phyloP scores from a whole-genome alignment of 2,888 invertebrate species.

The Spicauda simplicius region DNA sequence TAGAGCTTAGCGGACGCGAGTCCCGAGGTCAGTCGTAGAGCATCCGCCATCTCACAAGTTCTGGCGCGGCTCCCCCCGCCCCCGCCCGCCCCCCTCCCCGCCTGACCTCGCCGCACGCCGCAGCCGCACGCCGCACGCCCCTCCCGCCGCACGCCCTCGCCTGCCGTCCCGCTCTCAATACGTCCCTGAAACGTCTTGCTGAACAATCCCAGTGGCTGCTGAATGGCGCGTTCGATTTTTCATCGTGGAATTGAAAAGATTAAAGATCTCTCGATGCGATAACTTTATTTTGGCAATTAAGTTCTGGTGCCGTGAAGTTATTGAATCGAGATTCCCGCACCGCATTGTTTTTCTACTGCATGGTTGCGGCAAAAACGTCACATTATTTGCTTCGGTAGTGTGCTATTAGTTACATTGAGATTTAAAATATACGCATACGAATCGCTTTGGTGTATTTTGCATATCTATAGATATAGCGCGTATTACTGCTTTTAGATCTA shows the following conservation, averaged over 20 bases:
- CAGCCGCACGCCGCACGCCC: too few species aligned
- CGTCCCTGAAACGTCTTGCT: conserved; percentile 49
- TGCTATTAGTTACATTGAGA: background rate
- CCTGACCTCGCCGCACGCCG: too few species aligned
- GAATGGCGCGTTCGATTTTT: conserved; percentile 20
- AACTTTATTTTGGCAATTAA: background rate
- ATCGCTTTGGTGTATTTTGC: conserved; percentile 16
- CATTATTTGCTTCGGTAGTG: conserved; percentile 11
- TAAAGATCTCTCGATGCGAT: conserved; percentile 30
- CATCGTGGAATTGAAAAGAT: conserved; percentile 7
- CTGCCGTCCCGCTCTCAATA: too few species aligned
- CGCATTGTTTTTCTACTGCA: conserved; percentile 35
- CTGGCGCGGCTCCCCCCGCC: too few species aligned
- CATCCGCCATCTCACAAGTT: conserved; percentile 85
- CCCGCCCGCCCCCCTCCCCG: too few species aligned
- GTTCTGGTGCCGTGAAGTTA: conserved; percentile 42
- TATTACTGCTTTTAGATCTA: background rate
- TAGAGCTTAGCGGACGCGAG: conserved; percentile 68
- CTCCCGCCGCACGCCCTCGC: too few species aligned
- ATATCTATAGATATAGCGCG: background rate
- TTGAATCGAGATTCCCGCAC: conserved; percentile 50
- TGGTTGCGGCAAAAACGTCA: conserved; percentile 20
- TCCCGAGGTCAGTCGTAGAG: conserved; percentile 82
- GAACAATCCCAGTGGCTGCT: conserved; percentile 22
- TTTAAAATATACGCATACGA: background rate